Base-by-base conservation (phyloP, 2,888 invertebrate genomes). In the Mylabris sibirica region DNA sequence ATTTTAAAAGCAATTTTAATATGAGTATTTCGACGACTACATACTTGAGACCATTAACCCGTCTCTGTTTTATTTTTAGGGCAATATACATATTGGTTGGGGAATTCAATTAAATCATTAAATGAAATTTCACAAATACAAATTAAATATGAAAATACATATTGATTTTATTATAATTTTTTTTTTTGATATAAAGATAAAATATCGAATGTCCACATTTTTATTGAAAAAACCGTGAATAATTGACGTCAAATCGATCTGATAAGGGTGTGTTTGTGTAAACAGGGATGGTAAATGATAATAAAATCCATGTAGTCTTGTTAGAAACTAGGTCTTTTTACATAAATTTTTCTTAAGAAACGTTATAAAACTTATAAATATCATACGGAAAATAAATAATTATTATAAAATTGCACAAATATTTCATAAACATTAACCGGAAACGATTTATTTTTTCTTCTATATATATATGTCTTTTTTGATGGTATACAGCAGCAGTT, bases 401-500 rank as follows among this genome's bases (percentile, higher is more conserved):
- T n/a, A 26, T 17, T 22, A 26, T 11, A 60, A 35, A 34, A 20
- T 44, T 17, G 34, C 1, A 60, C 34, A 61, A 59, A 61, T 62
- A 53, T 63, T 59, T 41, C 35, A 57, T 62, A 66, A 66, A 66
- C 62, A 66, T 63, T 65, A 34, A 20, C 59, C 38, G 35, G 63
- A 63, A 67, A 44, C 24, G 22, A n/a, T 26, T 49, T 62, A 59
- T 62, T 66, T 66, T n/a, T 26, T 34, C 38, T 60, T 60, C 11
- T n/a, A 24, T 26, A 60, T n/a, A n/a, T 38, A 38, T 12, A 38
- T 38, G n/a, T 12, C 3, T 5, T 60, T 60, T 30, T 30, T 30
- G 30, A 34, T 26, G 12, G 20, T 22, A 60, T 35, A 11, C 34
- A 26, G 26, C 17, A 6, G 8, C 60, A 26, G 26, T 35, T 30